Evolutionary conservation across 2,113 vertebrate genomes (phyloP), one percentile per base, ranked within the genome.

Genomic region (Corythornis madagascariensis): DNA sequence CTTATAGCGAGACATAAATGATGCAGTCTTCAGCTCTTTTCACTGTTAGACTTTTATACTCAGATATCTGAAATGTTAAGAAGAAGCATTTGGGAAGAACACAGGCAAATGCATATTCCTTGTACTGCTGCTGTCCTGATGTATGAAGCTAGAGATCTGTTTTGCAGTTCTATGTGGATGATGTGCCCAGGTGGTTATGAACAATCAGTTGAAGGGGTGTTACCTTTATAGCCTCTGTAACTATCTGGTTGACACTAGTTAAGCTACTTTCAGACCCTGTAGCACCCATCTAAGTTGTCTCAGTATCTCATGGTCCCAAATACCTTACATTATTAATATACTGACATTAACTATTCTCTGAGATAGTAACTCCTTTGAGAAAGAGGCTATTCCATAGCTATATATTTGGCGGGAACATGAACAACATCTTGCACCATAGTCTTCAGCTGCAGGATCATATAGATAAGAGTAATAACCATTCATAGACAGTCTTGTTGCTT

Each of bases 21-120:
- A 86, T 95, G 73, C 60, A 75, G 95, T 26, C 40, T 79, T 35
- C 16, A 53, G 47, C 38, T 89, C 26, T 90, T 95, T 83, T 88
- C 65, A 56, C 67, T 55, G 61, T 19, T n/a, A 26, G 78, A 56
- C 47, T 74, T 76, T 80, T 40, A 12, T 35, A 42, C 56, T 67
- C 42, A 35, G 4, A 75, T 72, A 88, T 63, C 70, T 79, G 73
- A 70, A n/a, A 83, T 45, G 20, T 76, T 60, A 38, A 67, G 63
- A 52, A 55, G 45, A 88, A 25, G 47, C 12, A 16, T 52, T 85
- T 28, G 69, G 74, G 45, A 82, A 65, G 50, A 71, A 4, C 26
- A 35, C 0, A 21, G 81, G 65, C 17, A 80, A 77, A 80, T 22
- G 8, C 3, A 2, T 25, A 21, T 22, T 50, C 48, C 48, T 63